Evolutionary conservation across 2,113 vertebrate species (phyloP), one percentile per base, ranked within the genome.

Genomic region (Zosterops borbonicus): DNA sequence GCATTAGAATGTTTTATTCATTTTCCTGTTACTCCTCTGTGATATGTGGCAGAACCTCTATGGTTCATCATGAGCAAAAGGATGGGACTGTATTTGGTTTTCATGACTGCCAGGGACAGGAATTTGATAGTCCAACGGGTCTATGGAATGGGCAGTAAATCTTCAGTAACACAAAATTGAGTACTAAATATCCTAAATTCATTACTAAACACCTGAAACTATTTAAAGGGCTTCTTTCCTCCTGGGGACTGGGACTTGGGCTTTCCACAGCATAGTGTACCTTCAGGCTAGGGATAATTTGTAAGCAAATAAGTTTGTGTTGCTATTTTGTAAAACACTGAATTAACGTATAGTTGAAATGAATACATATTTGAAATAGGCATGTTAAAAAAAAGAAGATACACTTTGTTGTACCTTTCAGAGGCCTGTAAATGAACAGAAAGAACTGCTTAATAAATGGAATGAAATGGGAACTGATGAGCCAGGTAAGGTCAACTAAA

Each of bases 391-490:
- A 84, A 88, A 91, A 67, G 35, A 75, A 50, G 19, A 11, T 31
- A 90, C 96, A 82, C 83, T 89, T 96, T 78, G 46, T 91, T 89
- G 4, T 95, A 20, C 22, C 41, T 93, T 73, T 94, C 98, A 99
- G 99, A 98, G 99, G 90, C 98, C 99, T 22, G 78, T 95, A 71
- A 96, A 50, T 83, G 99, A 99, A 96, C 99, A 99, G 97, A 99
- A 99, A 97, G 99, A 99, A 89, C 98, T 99, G 74, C 97, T 98
- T 89, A 99, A 97, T 98, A 99, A 99, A 95, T 99, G 99, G 99
- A 99, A 99, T 96, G 99, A 99, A 98, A 99, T 99, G 99, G 99
- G 99, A 95, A 99, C 99, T 5, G 99, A 99, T 91, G 99, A 99
- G 96, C 99, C 99, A 98, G 99, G 99, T 99, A 98, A 67, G 44